Evolutionary conservation across 1,140 invertebrate species (phyloP).

Genomic region (Procambarus clarkii): DNA sequence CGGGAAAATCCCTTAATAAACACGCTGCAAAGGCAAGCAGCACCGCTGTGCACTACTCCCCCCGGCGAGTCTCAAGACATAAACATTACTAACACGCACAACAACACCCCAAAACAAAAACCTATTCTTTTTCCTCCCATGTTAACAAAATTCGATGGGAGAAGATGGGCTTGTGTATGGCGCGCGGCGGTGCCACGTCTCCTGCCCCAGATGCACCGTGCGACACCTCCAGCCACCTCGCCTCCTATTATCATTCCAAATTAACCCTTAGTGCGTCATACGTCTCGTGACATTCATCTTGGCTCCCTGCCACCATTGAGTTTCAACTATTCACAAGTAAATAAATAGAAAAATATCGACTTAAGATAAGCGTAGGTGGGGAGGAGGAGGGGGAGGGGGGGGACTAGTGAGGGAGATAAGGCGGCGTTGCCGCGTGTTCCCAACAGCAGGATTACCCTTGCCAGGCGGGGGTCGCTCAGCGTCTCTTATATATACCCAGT

Average conservation of each 20-base stretch:
- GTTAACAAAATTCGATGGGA: slow-evolving; percentile 18
- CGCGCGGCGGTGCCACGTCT: slow-evolving; percentile 25
- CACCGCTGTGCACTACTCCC: too few species aligned
- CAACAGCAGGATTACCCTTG: slow-evolving; percentile 43
- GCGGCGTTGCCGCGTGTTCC: slow-evolving; percentile 39
- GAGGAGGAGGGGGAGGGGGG: too few species aligned
- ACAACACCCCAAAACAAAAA: neutral
- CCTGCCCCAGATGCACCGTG: neutral
- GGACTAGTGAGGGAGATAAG: neutral
- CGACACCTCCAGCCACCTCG: too few species aligned
- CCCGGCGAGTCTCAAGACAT: too few species aligned
- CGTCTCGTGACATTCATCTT: too few species aligned
- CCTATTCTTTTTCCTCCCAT: neutral
- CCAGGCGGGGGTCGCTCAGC: slow-evolving; percentile 41
- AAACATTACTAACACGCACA: neutral
- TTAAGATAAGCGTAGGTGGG: too few species aligned
- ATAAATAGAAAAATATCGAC: too few species aligned
- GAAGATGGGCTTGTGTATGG: slow-evolving; percentile 52
- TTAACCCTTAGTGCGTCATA: too few species aligned
- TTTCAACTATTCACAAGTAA: too few species aligned
- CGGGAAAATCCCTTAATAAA: neutral
- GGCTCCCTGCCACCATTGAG: too few species aligned
- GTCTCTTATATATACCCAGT: slow-evolving; percentile 37
- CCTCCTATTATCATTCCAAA: too few species aligned
- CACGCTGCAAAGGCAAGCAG: neutral